A percentile compares a stretch with the other conserved stretches of the same genome.
phyloP scores from a whole-genome alignment of 2,797 vertebrate genomes.

The Tadarida brasiliensis region DNA sequence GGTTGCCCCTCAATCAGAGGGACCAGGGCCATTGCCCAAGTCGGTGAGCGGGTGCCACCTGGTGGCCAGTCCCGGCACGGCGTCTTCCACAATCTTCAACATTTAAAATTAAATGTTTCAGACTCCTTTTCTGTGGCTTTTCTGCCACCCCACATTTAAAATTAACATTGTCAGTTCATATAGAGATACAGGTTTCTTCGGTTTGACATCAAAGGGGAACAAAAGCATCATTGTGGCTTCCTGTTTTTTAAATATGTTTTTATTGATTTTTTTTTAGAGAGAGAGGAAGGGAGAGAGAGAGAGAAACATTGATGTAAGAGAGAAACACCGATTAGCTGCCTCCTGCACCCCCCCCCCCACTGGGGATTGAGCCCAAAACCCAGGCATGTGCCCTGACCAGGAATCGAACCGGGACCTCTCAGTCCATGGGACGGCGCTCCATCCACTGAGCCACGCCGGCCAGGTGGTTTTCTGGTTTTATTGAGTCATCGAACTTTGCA shows the following conservation, averaged over 20 bases:
- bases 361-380: too few relatives aligned
- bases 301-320: too few relatives aligned
- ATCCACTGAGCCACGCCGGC: too few relatives aligned
- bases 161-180: not conserved
- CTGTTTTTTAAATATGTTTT: not conserved
- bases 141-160: not conserved
- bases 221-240: not conserved
- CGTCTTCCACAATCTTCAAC: not conserved
- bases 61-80: not conserved
- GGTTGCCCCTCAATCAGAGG: not conserved
- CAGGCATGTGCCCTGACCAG: too few relatives aligned
- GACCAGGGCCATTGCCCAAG: not conserved
- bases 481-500: fast-evolving
- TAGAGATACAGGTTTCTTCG: not conserved
- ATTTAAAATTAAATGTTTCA: not conserved
- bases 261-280: too few relatives aligned
- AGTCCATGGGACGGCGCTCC: too few relatives aligned
- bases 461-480: not conserved
- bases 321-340: too few relatives aligned
- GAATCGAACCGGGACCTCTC: too few relatives aligned
- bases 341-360: too few relatives aligned
- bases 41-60: conserved; percentile 35
- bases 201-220: not conserved
- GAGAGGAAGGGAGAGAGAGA: too few relatives aligned
- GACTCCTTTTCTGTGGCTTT: too few relatives aligned